Conservation (phyloP, 1,140 invertebrate genomes). For the Apis dorsata region DNA sequence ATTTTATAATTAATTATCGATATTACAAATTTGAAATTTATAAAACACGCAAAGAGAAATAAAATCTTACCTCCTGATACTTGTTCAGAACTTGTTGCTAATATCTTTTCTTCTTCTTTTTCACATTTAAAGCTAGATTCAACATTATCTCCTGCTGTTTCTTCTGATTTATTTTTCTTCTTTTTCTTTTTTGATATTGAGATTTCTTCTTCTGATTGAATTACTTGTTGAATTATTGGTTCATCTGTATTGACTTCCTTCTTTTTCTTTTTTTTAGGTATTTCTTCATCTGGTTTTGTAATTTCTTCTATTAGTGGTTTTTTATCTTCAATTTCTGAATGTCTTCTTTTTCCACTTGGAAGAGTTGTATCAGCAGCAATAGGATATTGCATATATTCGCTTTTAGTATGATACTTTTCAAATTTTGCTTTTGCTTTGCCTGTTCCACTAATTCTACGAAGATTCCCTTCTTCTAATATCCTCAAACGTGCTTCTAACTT, state of each 20-base stretch:
- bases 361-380: slow-evolving; percentile 83
- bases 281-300: slow-evolving; percentile 57
- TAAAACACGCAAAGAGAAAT: background rate
- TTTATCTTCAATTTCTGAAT: slow-evolving; percentile 78
- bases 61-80: slow-evolving; percentile 23
- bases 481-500: slow-evolving; percentile 91
- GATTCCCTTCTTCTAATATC: slow-evolving; percentile 91
- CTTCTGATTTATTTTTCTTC: slow-evolving; percentile 32
- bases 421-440: slow-evolving; percentile 92
- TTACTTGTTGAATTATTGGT: slow-evolving; percentile 58
- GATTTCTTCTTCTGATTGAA: slow-evolving; percentile 47
- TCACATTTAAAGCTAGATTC: slow-evolving; percentile 21
- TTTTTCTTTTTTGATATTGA: slow-evolving; percentile 52
- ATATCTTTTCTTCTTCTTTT: slow-evolving; percentile 21
- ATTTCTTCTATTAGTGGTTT: slow-evolving; percentile 76
- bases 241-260: slow-evolving; percentile 65
- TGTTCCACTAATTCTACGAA: slow-evolving; percentile 91
- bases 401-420: slow-evolving; percentile 94
- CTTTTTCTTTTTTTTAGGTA: slow-evolving; percentile 70
- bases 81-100: background rate
- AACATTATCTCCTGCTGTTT: background rate
- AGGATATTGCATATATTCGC: slow-evolving; percentile 84
- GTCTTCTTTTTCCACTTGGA: slow-evolving; percentile 72
- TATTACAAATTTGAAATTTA: background rate
- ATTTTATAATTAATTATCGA: background rate